phyloP scores from a whole-genome alignment of 2,797 vertebrate species.

The Coracias cyanogaster region DNA sequence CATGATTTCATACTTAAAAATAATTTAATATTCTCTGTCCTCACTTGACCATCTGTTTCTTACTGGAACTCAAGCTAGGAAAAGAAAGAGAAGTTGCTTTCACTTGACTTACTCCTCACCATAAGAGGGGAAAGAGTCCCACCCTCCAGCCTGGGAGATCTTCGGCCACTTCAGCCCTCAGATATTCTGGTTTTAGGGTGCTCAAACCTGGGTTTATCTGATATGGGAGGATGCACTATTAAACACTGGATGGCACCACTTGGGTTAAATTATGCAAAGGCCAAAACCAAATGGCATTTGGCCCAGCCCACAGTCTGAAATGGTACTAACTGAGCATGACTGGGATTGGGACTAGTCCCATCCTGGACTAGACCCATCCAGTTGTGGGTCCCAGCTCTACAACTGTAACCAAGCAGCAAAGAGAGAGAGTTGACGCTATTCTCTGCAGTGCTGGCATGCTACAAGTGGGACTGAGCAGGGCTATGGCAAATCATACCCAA shows the following conservation, averaged over 20 bases:
- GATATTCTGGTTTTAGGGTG: not conserved
- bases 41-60: slow-evolving; percentile 34
- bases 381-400: not conserved
- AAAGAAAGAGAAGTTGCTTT: not conserved
- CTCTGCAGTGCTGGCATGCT: not conserved
- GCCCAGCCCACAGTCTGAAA: not conserved
- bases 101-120: not conserved
- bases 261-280: not conserved
- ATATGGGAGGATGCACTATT: not conserved
- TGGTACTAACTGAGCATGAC: not conserved
- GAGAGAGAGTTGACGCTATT: not conserved
- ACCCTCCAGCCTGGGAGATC: too few relatives aligned
- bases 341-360: not conserved
- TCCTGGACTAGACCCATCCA: not conserved
- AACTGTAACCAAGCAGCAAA: not conserved
- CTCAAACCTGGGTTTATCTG: not conserved
- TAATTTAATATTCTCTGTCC: slow-evolving; percentile 1
- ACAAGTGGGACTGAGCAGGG: not conserved
- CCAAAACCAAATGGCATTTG: not conserved
- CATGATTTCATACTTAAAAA: slow-evolving; percentile 17
- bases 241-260: not conserved
- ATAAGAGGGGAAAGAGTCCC: not conserved
- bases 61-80: not conserved
- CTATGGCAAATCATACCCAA: not conserved
- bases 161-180: not conserved